These are phyloP conservation scores for Brachynemurus nebulosus DNA, from an alignment of 2,888 invertebrate genomes.

Conservation along the genomic window DNA sequence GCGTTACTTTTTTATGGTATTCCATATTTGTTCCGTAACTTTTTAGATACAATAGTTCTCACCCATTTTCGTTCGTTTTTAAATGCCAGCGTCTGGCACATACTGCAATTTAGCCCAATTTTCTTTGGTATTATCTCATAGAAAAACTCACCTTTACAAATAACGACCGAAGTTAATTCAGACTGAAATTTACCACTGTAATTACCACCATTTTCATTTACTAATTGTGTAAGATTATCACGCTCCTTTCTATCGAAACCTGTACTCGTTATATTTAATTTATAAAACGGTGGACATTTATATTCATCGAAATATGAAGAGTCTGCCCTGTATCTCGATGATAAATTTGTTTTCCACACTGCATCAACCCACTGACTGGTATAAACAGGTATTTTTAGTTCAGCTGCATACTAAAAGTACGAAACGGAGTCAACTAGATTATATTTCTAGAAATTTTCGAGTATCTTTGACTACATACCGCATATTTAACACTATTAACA, in stretches of 20 bases:
- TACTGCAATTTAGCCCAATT: too few species aligned
- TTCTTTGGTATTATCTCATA: too few species aligned
- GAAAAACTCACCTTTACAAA: too few species aligned
- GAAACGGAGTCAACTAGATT: conserved; percentile 1
- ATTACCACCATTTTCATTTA: conserved; percentile 58
- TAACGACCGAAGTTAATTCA: conserved; percentile 39
- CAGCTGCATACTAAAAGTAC: conserved; percentile 47
- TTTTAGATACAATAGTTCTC: too few species aligned
- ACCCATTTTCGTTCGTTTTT: too few species aligned
- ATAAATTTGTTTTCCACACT: conserved; percentile 62
- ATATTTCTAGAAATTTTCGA: not conserved
- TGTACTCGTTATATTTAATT: conserved; percentile 64
- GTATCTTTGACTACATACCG: conserved; percentile 35
- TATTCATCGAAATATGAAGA: conserved; percentile 47
- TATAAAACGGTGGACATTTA: conserved; percentile 59
- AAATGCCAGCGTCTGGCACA: too few species aligned
- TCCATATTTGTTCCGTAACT: too few species aligned
- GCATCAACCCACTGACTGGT: conserved; percentile 62
- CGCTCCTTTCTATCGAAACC: conserved; percentile 52
- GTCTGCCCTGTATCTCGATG: conserved; percentile 43
- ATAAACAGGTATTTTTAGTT: conserved; percentile 57
- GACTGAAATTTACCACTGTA: conserved; percentile 33
- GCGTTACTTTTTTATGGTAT: too few species aligned
- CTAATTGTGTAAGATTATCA: conserved; percentile 45
- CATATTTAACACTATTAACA: conserved; percentile 62